Evolutionary conservation across 2,888 invertebrate genomes (phyloP), one percentile per base, ranked within the genome.

Genomic region (Parapristionchus giblindavisi): DNA sequence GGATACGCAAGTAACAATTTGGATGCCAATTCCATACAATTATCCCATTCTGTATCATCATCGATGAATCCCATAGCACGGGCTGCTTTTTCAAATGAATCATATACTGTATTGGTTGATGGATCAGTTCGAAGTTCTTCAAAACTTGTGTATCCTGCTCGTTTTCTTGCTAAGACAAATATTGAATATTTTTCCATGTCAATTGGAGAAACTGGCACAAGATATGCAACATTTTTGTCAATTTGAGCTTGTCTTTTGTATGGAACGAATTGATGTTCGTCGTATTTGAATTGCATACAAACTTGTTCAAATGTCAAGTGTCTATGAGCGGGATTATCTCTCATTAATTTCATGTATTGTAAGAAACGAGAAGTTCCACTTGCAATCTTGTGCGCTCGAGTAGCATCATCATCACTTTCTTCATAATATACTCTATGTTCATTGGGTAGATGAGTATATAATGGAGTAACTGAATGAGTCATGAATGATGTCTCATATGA

Each of bases 401-500:
- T n/a, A 4, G 24, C 60, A 1, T 34, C 60, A 34, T n/a, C n/a
- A 0, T 60, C 60, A 8, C n/a, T 32, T 3, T 60, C 60, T 17
- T n/a, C 36, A 36, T 36, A 60, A 6, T 8, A 8, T 21, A n/a
- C 60, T 6, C 24, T 60, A 2, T 60, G 17, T 36, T 60, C 60
- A 34, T n/a, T 36, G 6, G 24, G 11, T 21, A 60, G n/a, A 34
- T 60, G 60, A 60, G 32, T 14, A 2, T 21, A 6, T 2, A 60
- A 32, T 60, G 34, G 32, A 21, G 32, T 60, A 36, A 60, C 60
- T 60, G 32, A 21, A 36, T 60, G 60, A 5, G 60, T 36, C 34
- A 17, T 21, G 3, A 14, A 17, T 2, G 63, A 36, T 4, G n/a
- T n/a, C 40, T 78, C 74, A 66, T 78, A 85, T 74, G 82, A 84